A percentile compares a stretch with the other conserved stretches of the same genome.
Conservation (phyloP, 2,113 vertebrate species). For the Ophthalmolycus amberensis region DNA sequence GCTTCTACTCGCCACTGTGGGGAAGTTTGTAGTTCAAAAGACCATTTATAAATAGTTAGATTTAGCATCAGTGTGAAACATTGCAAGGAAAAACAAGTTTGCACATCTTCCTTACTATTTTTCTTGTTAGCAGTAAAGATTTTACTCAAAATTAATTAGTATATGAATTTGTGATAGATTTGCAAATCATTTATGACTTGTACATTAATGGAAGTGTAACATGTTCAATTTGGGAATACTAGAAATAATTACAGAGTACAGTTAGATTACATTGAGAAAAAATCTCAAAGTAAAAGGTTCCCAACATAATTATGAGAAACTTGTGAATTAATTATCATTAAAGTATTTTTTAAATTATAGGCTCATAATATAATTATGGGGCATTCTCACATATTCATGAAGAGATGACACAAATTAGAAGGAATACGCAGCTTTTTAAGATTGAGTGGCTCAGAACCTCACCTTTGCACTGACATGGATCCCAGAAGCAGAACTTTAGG, state of each 20-base stretch:
- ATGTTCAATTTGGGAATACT: background rate
- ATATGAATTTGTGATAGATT: background rate
- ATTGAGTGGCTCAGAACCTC: background rate
- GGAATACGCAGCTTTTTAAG: background rate
- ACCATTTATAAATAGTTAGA: background rate
- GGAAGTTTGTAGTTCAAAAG: background rate
- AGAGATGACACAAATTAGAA: conserved; percentile 1
- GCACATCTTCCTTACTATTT: background rate
- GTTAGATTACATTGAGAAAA: background rate
- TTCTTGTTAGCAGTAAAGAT: background rate
- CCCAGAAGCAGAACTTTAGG: background rate
- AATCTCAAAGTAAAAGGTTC: background rate
- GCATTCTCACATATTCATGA: background rate
- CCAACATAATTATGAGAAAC: conserved; percentile 3
- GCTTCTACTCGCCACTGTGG: background rate
- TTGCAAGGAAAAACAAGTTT: background rate
- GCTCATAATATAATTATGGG: conserved; percentile 2
- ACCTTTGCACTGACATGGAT: background rate
- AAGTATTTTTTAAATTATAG: conserved; percentile 5
- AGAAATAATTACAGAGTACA: background rate
- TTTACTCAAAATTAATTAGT: background rate
- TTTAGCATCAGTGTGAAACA: background rate
- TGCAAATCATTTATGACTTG: background rate
- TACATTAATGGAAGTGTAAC: background rate
- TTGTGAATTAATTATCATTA: background rate